A percentile compares a stretch with the other conserved stretches of the same genome.
phyloP scores from a whole-genome alignment of 2,797 vertebrate species.

The Lindbergichthys nudifrons region DNA sequence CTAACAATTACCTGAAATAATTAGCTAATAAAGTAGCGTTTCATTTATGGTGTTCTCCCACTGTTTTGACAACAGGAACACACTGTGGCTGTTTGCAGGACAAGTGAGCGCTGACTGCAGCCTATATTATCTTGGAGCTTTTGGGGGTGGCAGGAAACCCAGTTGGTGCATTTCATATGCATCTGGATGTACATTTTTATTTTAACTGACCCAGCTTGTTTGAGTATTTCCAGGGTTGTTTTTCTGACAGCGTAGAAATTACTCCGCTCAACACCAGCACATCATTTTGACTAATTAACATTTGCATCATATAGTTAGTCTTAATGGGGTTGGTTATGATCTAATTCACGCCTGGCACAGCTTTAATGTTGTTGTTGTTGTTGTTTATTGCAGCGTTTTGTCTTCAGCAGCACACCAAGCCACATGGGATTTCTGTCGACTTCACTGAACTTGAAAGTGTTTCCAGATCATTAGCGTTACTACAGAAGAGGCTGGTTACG shows the following conservation, averaged over 20 bases:
- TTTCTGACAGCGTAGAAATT: background rate
- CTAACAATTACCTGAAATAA: background rate
- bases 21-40: background rate
- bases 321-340: background rate
- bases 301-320: background rate
- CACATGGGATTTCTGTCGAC: conserved; percentile 13
- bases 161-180: background rate
- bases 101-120: too few species aligned
- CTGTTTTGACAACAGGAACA: background rate
- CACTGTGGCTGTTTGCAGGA: background rate
- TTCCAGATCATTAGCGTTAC: background rate
- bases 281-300: background rate
- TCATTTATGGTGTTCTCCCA: background rate
- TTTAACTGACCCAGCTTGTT: background rate
- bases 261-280: background rate
- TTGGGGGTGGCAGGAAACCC: background rate
- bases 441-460: conserved; percentile 5
- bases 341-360: too few species aligned
- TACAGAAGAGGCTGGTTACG: conserved; percentile 17
- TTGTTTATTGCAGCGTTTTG: background rate
- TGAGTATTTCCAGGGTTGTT: background rate
- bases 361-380: background rate
- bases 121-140: background rate
- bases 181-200: background rate
- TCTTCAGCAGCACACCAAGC: conserved; percentile 1